A percentile compares a stretch with the other conserved stretches of the same genome.
phyloP scores from a whole-genome alignment of 2,113 vertebrate species.

The Empidonax alnorum region DNA sequence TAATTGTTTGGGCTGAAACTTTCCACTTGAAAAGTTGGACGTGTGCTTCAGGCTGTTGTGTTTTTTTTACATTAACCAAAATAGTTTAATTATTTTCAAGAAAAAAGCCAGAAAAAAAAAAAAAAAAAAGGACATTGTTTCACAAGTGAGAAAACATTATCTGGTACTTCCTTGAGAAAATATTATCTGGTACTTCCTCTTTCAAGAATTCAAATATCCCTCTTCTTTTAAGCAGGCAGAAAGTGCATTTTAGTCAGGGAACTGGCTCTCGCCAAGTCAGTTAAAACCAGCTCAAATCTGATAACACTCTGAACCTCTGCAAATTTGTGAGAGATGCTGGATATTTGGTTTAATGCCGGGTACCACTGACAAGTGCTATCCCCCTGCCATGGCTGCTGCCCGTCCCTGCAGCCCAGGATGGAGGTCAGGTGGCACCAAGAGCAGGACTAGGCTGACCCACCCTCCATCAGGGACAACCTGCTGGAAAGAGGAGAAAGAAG shows the following conservation, averaged over 20 bases:
- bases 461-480: background rate
- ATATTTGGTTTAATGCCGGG: background rate
- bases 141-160: background rate
- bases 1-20: constrained; percentile 12
- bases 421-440: background rate
- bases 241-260: background rate
- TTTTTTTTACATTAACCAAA: background rate
- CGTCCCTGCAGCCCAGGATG: background rate
- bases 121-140: background rate
- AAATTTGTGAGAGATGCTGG: background rate
- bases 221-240: background rate
- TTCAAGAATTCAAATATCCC: background rate
- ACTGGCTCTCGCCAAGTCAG: background rate
- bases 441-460: background rate
- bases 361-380: background rate
- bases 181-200: background rate
- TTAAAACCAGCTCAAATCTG: background rate
- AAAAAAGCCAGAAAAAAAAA: background rate
- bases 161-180: background rate
- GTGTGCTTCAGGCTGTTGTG: background rate
- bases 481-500: background rate
- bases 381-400: background rate
- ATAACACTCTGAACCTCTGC: background rate
- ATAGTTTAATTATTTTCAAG: background rate
- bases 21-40: background rate